Evolutionary conservation across 2,888 invertebrate species (phyloP), one percentile per base, ranked within the genome.

Genomic region (Crossocerus cetratus): DNA sequence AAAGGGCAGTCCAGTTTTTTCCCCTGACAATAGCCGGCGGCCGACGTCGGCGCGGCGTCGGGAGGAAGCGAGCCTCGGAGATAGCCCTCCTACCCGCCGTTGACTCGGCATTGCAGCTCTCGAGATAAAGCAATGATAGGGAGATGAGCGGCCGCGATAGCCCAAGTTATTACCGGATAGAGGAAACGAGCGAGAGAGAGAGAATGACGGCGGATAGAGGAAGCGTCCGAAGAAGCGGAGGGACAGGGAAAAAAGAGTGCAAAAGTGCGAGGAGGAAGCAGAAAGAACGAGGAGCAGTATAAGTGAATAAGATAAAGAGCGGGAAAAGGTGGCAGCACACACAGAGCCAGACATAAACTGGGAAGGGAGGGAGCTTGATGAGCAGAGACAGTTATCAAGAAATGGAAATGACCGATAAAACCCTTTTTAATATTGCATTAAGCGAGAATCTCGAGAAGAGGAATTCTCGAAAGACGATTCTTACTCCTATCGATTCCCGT

Each of bases 321-420:
- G 56, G 49, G 59, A 45, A 21, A 32, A 32, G 32, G 32, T 32
- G 32, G 1, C 32, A 2, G 2, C 2, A 3, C 32, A 32, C 32
- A 32, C 32, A 32, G 32, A 32, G 32, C 5, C 5, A 3, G 32
- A 32, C 5, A 32, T 32, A 32, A 32, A 32, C 5, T 32, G 32
- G 0, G 0, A 8, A 32, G 8, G 11, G 32, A 32, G 86, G 86
- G 86, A 84, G 84, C 77, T 77, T 84, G 90, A 89, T 90, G 89
- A 90, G 89, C 89, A 88, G 86, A 86, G 89, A 88, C 87, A 86
- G 90, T 89, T 89, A 90, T 90, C 89, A 87, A 88, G 91, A 91
- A 92, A 92, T 91, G 91, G 91, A 91, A 91, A 91, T 91, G 89
- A 88, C 90, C 91, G 92, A 92, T 92, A 92, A 92, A 91, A 86